Percentiles rank a stretch among this genome's conserved stretches.
These are phyloP conservation scores for Brachionus manjavacas DNA, from an alignment of 1,140 invertebrate genomes.

Conservation along the genomic window DNA sequence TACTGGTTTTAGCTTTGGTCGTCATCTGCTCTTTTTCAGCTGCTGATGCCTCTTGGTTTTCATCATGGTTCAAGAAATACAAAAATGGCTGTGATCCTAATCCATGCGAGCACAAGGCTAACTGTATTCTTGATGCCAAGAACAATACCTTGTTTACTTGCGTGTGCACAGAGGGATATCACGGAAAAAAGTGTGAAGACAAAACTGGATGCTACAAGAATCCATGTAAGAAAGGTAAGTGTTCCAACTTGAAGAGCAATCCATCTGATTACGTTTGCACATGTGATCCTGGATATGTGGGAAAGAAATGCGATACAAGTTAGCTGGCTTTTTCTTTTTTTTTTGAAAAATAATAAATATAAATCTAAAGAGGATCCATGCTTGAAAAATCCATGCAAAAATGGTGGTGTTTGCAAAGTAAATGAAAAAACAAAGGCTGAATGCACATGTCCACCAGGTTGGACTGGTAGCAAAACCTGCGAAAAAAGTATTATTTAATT, in stretches of 20 bases:
- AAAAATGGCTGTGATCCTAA: conserved; percentile 20
- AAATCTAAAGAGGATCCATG: not conserved
- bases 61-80: not conserved
- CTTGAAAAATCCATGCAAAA: conserved; percentile 18
- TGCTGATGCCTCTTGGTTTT: conserved; percentile 2
- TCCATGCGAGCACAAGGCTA: conserved; percentile 21
- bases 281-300: conserved; percentile 2
- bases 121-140: conserved; percentile 1
- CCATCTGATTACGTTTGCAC: not conserved
- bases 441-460: not conserved
- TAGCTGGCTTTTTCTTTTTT: not conserved
- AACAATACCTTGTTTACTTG: not conserved
- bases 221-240: conserved; percentile 8
- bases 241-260: not conserved
- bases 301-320: conserved; percentile 27
- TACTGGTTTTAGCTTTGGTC: not conserved
- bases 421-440: not conserved
- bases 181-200: conserved; percentile 1
- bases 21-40: not conserved
- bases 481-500: not conserved
- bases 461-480: conserved; percentile 8
- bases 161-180: not conserved
- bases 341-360: not conserved
- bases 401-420: not conserved
- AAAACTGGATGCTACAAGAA: conserved; percentile 4